A percentile compares a stretch with the other conserved stretches of the same genome.
Evolutionary conservation across 1,140 invertebrate species (phyloP).

Genomic region (Portunus trituberculatus): DNA sequence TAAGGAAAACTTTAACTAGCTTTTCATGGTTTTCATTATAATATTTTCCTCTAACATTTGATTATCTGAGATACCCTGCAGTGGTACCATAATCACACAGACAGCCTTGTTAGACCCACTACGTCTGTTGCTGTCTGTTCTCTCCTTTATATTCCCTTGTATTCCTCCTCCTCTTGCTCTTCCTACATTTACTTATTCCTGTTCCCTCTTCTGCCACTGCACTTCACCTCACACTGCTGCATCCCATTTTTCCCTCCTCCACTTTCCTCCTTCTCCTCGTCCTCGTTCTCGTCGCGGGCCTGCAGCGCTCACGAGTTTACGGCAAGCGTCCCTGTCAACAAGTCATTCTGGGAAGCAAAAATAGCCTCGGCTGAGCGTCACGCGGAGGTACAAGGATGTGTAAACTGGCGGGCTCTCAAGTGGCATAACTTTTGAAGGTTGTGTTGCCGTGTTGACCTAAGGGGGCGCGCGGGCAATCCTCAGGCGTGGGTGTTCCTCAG

Average conservation of each 20-base stretch:
- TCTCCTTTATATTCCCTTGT: neutral
- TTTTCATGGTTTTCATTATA: too few species aligned
- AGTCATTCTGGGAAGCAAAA: slow-evolving; percentile 3
- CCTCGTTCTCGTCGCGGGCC: neutral
- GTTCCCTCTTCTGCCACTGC: neutral
- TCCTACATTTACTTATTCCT: neutral
- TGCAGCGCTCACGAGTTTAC: neutral
- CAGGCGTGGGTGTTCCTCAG: too few species aligned
- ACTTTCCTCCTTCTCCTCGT: neutral
- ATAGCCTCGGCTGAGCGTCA: neutral
- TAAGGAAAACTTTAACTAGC: too few species aligned
- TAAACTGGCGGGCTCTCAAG: neutral
- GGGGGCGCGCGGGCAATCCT: neutral
- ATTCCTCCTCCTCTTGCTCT: too few species aligned
- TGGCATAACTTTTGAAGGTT: neutral
- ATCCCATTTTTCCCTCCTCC: neutral
- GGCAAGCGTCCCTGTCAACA: neutral
- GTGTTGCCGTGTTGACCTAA: neutral
- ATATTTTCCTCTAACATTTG: too few species aligned
- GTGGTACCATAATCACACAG: too few species aligned
- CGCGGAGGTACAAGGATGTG: neutral
- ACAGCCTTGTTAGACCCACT: too few species aligned
- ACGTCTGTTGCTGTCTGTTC: too few species aligned
- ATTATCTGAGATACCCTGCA: too few species aligned
- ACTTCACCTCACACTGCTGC: neutral